These are phyloP conservation scores for Sebastes trivittatus DNA, from an alignment of 2,797 vertebrate genomes.

Conservation along the genomic window DNA sequence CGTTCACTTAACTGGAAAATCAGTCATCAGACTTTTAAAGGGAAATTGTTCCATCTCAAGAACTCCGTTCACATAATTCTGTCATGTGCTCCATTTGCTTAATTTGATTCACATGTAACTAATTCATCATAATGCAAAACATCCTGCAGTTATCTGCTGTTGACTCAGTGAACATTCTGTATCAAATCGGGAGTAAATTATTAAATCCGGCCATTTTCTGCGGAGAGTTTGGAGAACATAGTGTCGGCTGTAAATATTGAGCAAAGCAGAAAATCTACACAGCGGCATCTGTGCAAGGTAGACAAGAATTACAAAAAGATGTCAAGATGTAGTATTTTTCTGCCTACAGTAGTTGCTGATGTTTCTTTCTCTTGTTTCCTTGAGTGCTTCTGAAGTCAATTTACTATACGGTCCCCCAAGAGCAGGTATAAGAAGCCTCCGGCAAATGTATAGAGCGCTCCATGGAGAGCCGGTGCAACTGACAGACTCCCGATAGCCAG, in stretches of 20 bases:
- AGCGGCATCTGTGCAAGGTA: neutral
- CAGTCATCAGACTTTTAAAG: slow-evolving; percentile 49
- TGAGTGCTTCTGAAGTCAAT: slow-evolving; percentile 66
- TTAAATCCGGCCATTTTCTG: slow-evolving; percentile 38
- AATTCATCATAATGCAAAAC: slow-evolving; percentile 66
- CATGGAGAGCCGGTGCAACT: slow-evolving; percentile 50
- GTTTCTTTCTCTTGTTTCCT: slow-evolving; percentile 56
- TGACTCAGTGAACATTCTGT: slow-evolving; percentile 46
- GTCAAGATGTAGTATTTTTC: slow-evolving; percentile 28
- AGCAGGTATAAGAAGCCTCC: slow-evolving; percentile 54
- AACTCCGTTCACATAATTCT: slow-evolving; percentile 49
- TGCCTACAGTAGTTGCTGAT: slow-evolving; percentile 52
- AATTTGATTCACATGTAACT: slow-evolving; percentile 68
- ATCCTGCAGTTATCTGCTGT: slow-evolving; percentile 56
- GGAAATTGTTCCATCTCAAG: slow-evolving; percentile 65
- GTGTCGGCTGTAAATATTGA: neutral
- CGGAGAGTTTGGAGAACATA: neutral
- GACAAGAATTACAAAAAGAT: slow-evolving; percentile 23
- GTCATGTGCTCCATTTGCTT: slow-evolving; percentile 72
- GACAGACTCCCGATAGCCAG: slow-evolving; percentile 64
- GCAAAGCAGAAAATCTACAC: slow-evolving; percentile 14
- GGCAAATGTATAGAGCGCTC: slow-evolving; percentile 63
- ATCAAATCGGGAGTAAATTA: slow-evolving; percentile 32
- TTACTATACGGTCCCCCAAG: slow-evolving; percentile 56
- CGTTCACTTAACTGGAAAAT: slow-evolving; percentile 71